Base-by-base conservation (phyloP, 2,888 invertebrate species). In the Chrysomela aeneicollis region DNA sequence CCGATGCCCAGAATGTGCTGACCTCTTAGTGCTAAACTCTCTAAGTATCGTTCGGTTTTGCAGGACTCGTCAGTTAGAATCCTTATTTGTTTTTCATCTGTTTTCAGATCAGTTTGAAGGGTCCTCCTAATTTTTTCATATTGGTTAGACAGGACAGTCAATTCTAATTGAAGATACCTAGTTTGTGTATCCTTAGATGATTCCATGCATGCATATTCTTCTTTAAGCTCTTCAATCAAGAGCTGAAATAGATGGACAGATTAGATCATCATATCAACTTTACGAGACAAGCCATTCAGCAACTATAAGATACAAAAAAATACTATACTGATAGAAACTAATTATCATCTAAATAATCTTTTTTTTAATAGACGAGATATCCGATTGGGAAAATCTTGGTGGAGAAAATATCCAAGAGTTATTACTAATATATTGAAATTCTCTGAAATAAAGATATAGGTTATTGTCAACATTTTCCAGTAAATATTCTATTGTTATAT, bases 1-100 rank as follows among this genome's bases (percentile, higher is more conserved):
- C 84, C 83, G 68, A 88, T 73, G 21, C 84, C 83, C 51, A 86
- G 73, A 54, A 88, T 84, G 72, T 84, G 84, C 63, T 86, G 84
- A 3, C 86, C 86, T 75, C 86, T 87, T 61, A 80, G 78, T 32
- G 77, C 73, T 0, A 85, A 81, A 2, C 73, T 73, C 68, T 83
- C 77, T 1, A 88, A 73, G 81, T 84, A 81, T 66, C 82, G 82
- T 0, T 85, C 69, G 10, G 82, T 69, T n/a, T 78, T 77, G 66
- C 85, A 84, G 0, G 87, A 83, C 17, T 70, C 73, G 64, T 77
- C 80, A 3, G 78, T 77, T 9, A 83, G 63, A 35, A 72, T 9
- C 15, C 66, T 61, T 10, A 77, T 59, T 65, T 75, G 69, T 49
- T 68, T 76, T 21, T 78, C 77, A 65, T 81, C 81, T 4, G 64